These are phyloP conservation scores for Oxyruncus cristatus DNA, from an alignment of 2,113 vertebrate genomes.

Conservation along the genomic window DNA sequence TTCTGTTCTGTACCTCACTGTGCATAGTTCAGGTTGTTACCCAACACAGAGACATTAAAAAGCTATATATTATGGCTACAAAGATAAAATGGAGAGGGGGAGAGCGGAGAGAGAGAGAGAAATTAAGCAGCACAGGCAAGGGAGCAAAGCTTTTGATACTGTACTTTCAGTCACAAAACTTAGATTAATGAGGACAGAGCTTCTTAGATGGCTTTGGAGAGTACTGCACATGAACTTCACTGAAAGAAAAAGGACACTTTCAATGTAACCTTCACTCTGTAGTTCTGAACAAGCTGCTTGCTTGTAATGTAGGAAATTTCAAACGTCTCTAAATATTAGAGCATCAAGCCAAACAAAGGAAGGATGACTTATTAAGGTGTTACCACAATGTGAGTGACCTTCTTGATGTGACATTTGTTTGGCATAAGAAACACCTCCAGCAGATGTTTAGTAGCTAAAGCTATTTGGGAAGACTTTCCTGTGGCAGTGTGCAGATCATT, in stretches of 20 bases:
- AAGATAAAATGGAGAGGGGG: not conserved
- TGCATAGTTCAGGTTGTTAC: not conserved
- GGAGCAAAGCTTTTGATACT: slow-evolving; percentile 31
- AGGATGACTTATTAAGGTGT: slow-evolving; percentile 38
- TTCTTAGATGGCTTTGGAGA: slow-evolving; percentile 16
- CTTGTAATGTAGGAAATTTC: not conserved
- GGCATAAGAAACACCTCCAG: not conserved
- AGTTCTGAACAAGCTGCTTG: slow-evolving; percentile 27
- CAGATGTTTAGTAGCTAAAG: slow-evolving; percentile 23
- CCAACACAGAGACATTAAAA: not conserved
- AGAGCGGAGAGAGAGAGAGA: not conserved
- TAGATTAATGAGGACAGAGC: not conserved
- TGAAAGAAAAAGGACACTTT: slow-evolving; percentile 26
- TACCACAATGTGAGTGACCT: slow-evolving; percentile 35
- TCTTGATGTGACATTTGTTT: not conserved
- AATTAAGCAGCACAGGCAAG: not conserved
- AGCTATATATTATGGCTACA: not conserved
- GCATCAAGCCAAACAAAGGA: not conserved
- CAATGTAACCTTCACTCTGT: slow-evolving; percentile 30
- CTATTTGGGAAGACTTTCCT: not conserved
- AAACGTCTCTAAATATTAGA: slow-evolving; percentile 35
- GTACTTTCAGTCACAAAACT: not conserved
- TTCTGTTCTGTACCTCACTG: not conserved
- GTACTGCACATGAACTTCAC: not conserved
- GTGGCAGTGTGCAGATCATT: not conserved